phyloP scores from a whole-genome alignment of 2,888 invertebrate genomes.

The Pachydiplax longipennis region DNA sequence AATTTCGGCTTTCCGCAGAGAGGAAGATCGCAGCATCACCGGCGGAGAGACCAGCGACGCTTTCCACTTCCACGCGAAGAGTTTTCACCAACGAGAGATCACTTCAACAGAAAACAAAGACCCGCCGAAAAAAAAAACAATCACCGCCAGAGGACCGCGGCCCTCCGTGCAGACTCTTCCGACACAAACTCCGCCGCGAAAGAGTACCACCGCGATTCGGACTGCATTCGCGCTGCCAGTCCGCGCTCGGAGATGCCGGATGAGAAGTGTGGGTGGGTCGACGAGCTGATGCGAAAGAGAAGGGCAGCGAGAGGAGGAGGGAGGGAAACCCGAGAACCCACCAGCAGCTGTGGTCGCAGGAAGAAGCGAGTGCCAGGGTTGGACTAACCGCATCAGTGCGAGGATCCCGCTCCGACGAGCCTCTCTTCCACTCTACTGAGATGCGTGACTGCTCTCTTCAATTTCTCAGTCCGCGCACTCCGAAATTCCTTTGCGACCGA shows the following conservation, averaged over 20 bases:
- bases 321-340: background rate
- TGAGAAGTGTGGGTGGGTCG: background rate
- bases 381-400: background rate
- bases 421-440: background rate
- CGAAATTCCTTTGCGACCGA: background rate
- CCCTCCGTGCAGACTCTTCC: background rate
- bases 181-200: background rate
- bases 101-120: background rate
- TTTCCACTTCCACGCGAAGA: background rate
- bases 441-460: background rate
- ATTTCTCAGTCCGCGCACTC: background rate
- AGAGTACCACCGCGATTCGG: background rate
- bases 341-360: conserved; percentile 1
- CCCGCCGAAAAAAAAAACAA: background rate
- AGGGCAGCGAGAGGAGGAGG: background rate
- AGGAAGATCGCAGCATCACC: background rate
- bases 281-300: background rate
- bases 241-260: background rate
- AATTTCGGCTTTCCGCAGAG: background rate
- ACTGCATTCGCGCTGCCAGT: background rate
- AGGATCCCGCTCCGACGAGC: background rate
- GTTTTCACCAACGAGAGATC: background rate
- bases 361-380: background rate
- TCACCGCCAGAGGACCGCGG: background rate
- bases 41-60: background rate